Percentiles rank a stretch among this genome's conserved stretches.
Evolutionary conservation across 2,888 invertebrate genomes (phyloP).

Genomic region (Eurois occulta): DNA sequence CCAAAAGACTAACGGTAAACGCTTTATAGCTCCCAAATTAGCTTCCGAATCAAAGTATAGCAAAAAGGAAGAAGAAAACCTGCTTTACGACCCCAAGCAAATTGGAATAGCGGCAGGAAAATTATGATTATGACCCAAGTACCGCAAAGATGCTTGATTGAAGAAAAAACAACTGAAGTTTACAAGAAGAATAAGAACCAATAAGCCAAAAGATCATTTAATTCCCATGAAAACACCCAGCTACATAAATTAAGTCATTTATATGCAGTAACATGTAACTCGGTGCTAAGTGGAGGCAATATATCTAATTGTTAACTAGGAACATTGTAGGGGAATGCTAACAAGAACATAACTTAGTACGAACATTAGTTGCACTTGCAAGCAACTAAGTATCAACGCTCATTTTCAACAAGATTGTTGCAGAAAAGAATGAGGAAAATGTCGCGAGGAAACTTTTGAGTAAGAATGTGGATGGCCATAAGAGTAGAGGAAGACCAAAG

Average conservation of each 20-base stretch:
- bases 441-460: too few species aligned
- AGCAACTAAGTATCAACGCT: not conserved
- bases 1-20: not conserved
- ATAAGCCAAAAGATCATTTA: not conserved
- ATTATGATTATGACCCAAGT: not conserved
- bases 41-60: not conserved
- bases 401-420: not conserved
- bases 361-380: slow-evolving; percentile 15
- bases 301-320: slow-evolving; percentile 37
- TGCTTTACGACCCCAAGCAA: not conserved
- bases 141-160: not conserved
- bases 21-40: not conserved
- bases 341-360: slow-evolving; percentile 34
- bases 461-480: too few species aligned
- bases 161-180: not conserved
- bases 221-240: slow-evolving; percentile 1
- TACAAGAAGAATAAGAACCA: not conserved
- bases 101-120: not conserved
- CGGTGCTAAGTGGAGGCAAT: slow-evolving; percentile 27
- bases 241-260: slow-evolving; percentile 52
- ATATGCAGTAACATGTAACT: slow-evolving; percentile 6
- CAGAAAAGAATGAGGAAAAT: too few species aligned
- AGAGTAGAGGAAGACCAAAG: too few species aligned
- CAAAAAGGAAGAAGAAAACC: not conserved
- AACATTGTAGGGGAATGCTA: slow-evolving; percentile 43